A percentile compares a stretch with the other conserved stretches of the same genome.
Conservation (phyloP, 2,113 vertebrate genomes). For the Osmerus eperlanus region DNA sequence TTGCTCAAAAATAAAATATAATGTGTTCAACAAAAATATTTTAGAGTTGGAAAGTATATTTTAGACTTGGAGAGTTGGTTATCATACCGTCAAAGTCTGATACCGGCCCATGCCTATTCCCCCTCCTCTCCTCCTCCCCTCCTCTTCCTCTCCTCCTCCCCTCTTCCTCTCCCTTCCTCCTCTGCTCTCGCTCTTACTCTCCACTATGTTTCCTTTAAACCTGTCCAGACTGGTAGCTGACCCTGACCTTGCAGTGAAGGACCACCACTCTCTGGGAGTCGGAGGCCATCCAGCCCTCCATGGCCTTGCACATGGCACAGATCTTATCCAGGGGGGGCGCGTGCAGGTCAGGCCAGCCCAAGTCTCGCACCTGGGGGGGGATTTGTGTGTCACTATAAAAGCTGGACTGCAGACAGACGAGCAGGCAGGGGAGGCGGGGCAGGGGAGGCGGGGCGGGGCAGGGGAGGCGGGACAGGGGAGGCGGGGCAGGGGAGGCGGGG, state of each 20-base stretch:
- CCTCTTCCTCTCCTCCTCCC: too few relatives aligned
- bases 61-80: too few relatives aligned
- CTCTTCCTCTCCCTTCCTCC: too few relatives aligned
- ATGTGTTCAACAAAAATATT: too few relatives aligned
- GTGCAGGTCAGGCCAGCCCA: conserved; percentile 89
- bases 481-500: background rate
- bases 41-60: too few relatives aligned
- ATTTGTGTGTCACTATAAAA: background rate
- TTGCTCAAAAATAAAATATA: too few relatives aligned
- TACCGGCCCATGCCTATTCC: too few relatives aligned
- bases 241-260: conserved; percentile 87
- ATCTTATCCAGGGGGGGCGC: conserved; percentile 88
- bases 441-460: background rate
- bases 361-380: conserved; percentile 81
- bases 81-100: too few relatives aligned
- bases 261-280: conserved; percentile 90
- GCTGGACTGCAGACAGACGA: background rate
- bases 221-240: conserved; percentile 17
- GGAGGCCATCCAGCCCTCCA: conserved; percentile 88
- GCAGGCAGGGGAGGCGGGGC: background rate
- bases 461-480: background rate
- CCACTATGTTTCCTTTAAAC: background rate
- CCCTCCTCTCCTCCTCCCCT: too few relatives aligned
- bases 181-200: too few relatives aligned
- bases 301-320: conserved; percentile 91